These are phyloP conservation scores for Schizopygopsis pylzovi DNA, from an alignment of 2,797 vertebrate species.

Conservation along the genomic window DNA sequence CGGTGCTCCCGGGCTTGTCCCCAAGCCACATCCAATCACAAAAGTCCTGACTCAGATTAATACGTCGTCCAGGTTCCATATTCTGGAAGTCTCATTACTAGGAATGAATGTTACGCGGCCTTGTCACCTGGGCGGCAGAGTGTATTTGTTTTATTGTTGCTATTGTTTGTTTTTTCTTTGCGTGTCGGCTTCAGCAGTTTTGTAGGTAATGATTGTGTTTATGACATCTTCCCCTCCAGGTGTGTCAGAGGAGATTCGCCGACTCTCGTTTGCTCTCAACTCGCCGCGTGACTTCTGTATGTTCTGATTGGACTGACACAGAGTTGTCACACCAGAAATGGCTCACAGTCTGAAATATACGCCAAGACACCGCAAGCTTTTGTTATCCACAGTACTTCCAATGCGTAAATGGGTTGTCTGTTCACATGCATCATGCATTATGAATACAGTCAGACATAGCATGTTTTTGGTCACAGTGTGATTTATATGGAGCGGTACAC, in stretches of 20 bases:
- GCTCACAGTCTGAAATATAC: conserved; percentile 35
- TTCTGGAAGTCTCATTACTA: conserved; percentile 53
- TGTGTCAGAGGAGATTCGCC: conserved; percentile 40
- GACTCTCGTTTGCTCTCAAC: conserved; percentile 51
- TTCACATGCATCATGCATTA: background rate
- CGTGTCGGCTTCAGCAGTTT: conserved; percentile 38
- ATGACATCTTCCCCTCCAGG: conserved; percentile 55
- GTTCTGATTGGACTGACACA: conserved; percentile 48
- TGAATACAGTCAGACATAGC: conserved; percentile 32
- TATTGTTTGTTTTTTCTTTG: conserved; percentile 40
- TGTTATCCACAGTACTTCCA: conserved; percentile 24
- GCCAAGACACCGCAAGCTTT: conserved; percentile 24
- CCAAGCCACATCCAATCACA: conserved; percentile 34
- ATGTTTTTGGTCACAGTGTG: conserved; percentile 32
- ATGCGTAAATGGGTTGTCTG: conserved; percentile 20
- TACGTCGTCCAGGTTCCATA: conserved; percentile 38
- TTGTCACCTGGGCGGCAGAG: conserved; percentile 39
- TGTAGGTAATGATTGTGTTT: conserved; percentile 39
- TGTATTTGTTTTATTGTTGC: conserved; percentile 38
- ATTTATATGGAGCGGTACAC: conserved; percentile 30
- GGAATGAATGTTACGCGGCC: conserved; percentile 41
- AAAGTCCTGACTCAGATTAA: conserved; percentile 41
- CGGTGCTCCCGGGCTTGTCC: conserved; percentile 31
- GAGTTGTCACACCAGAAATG: conserved; percentile 50
- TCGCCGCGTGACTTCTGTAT: conserved; percentile 32